Base-by-base conservation (phyloP, 2,113 vertebrate genomes). In the Corythaeola cristata region DNA sequence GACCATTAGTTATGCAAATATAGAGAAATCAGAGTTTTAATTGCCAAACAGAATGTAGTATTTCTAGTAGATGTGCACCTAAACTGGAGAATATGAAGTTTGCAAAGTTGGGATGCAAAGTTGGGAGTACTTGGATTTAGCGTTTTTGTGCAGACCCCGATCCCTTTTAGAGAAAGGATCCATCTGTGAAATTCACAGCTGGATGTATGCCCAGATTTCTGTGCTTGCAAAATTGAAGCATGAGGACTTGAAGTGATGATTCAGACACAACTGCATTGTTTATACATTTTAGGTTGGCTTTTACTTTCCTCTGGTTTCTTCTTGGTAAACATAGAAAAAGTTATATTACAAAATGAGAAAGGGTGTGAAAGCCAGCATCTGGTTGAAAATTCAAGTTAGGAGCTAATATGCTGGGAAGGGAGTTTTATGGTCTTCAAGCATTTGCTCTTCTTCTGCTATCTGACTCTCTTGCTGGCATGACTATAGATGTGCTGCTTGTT, bases 161-260 rank as follows among this genome's bases (percentile, higher is more conserved):
- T 44, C 14, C 49, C 37, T 90, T 64, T 67, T 0, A 58, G 73
- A 92, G 79, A 2, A 8, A 87, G 60, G 64, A 86, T 72, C 60
- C 66, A 85, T 41, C 80, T 75, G 79, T 90, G 73, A 86, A 81
- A 89, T 69, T 72, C 73, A 68, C 90, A 89, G 76, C 60, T 93
- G 96, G 93, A 92, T 67, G 22, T 1, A 41, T 0, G 56, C 90
- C 92, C 88, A 79, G 88, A 85, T 75, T 85, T 53, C 73, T 75
- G 80, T 41, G 83, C 95, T 92, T 87, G 88, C 76, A 95, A 56
- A 92, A 78, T 0, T 75, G 64, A 72, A 89, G 69, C 86, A 59
- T 1, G 26, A 44, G 49, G 79, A 94, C 80, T 60, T 14, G 7
- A 8, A 55, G 52, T 11, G 73, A 75, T 62, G 79, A 89, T 64